These are phyloP conservation scores for Xyrauchen texanus DNA, from an alignment of 2,113 vertebrate species.

Conservation along the genomic window DNA sequence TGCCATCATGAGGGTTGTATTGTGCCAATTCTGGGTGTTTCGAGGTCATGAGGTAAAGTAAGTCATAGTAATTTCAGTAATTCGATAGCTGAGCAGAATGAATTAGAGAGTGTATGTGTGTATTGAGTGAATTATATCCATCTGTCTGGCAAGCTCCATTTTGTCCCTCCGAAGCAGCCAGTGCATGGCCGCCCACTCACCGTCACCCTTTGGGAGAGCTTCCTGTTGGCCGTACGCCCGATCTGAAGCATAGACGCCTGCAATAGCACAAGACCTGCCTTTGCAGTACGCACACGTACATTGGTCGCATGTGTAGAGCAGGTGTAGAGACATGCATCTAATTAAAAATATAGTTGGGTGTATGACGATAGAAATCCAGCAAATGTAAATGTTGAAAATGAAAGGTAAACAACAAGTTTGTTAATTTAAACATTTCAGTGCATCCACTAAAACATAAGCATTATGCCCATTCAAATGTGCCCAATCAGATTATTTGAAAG, in stretches of 20 bases:
- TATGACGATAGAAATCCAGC: too few relatives aligned
- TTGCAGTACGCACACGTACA: slow-evolving; percentile 11
- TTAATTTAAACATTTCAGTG: too few relatives aligned
- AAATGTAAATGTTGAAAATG: too few relatives aligned
- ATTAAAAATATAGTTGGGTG: too few relatives aligned
- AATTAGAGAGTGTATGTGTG: neutral
- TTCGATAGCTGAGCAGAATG: slow-evolving; percentile 7
- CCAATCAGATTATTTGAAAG: too few relatives aligned
- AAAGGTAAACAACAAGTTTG: too few relatives aligned
- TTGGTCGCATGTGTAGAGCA: slow-evolving; percentile 16
- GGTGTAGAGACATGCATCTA: neutral
- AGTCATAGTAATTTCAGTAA: neutral
- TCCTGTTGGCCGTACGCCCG: slow-evolving; percentile 47
- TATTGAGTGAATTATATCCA: slow-evolving; percentile 28
- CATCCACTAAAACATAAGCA: too few relatives aligned
- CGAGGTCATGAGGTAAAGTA: too few relatives aligned
- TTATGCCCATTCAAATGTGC: too few relatives aligned
- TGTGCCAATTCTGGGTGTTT: neutral
- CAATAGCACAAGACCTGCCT: neutral
- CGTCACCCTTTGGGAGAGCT: slow-evolving; percentile 50
- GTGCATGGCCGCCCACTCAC: slow-evolving; percentile 45
- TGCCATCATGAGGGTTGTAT: neutral
- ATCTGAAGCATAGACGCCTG: slow-evolving; percentile 36
- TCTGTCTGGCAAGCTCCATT: slow-evolving; percentile 48
- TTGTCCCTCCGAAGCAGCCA: slow-evolving; percentile 43